Percentiles rank a stretch among this genome's conserved stretches.
phyloP scores from a whole-genome alignment of 2,888 invertebrate species.

The Patella caerulea region DNA sequence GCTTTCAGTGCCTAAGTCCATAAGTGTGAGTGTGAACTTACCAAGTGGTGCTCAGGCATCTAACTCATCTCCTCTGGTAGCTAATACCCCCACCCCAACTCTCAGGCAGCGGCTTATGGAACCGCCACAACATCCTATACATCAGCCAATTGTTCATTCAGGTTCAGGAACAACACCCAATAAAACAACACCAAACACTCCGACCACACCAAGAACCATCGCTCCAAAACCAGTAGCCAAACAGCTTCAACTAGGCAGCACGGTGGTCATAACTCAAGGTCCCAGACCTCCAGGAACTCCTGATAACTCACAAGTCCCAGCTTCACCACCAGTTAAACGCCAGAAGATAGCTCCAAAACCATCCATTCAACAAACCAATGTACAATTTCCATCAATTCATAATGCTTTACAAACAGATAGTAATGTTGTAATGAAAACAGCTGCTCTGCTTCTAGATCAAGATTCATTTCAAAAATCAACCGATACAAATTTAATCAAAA shows the following conservation, averaged over 20 bases:
- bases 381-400: slow-evolving; percentile 46
- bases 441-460: slow-evolving; percentile 16
- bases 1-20: slow-evolving; percentile 60
- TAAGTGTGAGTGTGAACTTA: slow-evolving; percentile 50
- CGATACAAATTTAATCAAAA: slow-evolving; percentile 88
- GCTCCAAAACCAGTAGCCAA: slow-evolving; percentile 14
- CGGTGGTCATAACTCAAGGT: background rate
- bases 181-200: slow-evolving; percentile 24
- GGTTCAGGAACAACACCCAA: slow-evolving; percentile 38
- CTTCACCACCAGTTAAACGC: slow-evolving; percentile 12
- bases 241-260: background rate
- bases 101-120: slow-evolving; percentile 61
- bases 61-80: slow-evolving; percentile 36
- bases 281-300: slow-evolving; percentile 6
- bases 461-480: slow-evolving; percentile 20
- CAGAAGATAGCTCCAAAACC: slow-evolving; percentile 12
- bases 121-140: slow-evolving; percentile 50
- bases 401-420: slow-evolving; percentile 44
- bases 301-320: background rate
- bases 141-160: slow-evolving; percentile 42
- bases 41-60: slow-evolving; percentile 45
- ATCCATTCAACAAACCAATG: slow-evolving; percentile 23
- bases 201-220: slow-evolving; percentile 10
- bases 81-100: slow-evolving; percentile 54
- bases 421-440: slow-evolving; percentile 10